phyloP scores from a whole-genome alignment of 2,113 vertebrate species.

The Grammomys dolichurus region DNA sequence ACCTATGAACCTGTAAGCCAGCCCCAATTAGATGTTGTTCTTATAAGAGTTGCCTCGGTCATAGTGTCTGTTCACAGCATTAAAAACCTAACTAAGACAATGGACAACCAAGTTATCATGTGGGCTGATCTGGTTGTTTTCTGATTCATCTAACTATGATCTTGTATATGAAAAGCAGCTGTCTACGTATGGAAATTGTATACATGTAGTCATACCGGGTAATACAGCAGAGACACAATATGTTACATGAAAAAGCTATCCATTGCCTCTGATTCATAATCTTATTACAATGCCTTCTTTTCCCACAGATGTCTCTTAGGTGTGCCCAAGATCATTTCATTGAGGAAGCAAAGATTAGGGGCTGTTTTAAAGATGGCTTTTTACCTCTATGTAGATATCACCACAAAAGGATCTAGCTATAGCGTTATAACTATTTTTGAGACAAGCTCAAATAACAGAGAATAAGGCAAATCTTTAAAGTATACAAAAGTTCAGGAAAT shows the following conservation, averaged over 20 bases:
- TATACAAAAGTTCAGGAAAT: neutral
- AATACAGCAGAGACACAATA: neutral
- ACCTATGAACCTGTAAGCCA: too few species aligned
- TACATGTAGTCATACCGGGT: neutral
- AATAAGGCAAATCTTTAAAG: neutral
- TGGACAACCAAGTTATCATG: too few species aligned
- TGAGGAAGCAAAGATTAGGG: neutral
- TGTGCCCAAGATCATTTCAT: neutral
- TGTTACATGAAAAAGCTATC: neutral
- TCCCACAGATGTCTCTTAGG: neutral
- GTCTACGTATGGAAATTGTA: neutral
- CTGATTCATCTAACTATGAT: neutral
- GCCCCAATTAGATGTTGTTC: too few species aligned
- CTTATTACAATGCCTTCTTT: neutral
- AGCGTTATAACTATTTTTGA: neutral
- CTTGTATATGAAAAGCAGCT: neutral
- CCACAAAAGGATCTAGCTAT: neutral
- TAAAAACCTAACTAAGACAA: too few species aligned
- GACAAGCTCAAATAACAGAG: neutral
- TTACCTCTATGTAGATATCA: neutral
- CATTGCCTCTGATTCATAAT: neutral
- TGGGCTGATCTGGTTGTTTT: neutral
- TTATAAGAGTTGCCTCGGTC: too few species aligned
- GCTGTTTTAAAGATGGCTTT: neutral
- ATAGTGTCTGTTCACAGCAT: too few species aligned